Evolutionary conservation across 23 tunicate genomes (phyloP).

Genomic region (Trididemnum clinides): DNA sequence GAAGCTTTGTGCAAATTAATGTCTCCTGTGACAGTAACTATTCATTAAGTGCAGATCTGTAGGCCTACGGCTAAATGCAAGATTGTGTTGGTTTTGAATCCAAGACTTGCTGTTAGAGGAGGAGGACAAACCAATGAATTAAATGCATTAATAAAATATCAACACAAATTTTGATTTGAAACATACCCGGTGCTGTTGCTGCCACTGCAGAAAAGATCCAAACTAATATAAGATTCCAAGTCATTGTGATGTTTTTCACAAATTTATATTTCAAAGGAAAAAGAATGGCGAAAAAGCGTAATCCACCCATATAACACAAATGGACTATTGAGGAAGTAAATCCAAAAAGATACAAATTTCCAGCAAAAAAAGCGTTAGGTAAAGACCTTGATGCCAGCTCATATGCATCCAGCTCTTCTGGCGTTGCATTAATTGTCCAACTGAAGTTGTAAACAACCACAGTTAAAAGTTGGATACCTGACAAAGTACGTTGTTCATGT

Average conservation of each 20-base stretch:
- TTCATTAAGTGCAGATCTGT: too few relatives aligned
- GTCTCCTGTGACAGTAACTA: too few relatives aligned
- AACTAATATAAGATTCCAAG: not conserved
- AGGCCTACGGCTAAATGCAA: too few relatives aligned
- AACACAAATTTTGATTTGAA: too few relatives aligned
- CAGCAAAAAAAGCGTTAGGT: not conserved
- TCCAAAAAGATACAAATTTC: constrained; percentile 5
- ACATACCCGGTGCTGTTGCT: not conserved
- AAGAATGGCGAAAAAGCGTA: not conserved
- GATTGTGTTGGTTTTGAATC: too few relatives aligned
- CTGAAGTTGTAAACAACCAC: constrained; percentile 41
- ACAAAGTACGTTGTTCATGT: too few relatives aligned
- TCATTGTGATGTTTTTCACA: not conserved
- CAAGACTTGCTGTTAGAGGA: too few relatives aligned
- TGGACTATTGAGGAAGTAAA: constrained; percentile 35
- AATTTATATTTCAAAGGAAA: constrained; percentile 5
- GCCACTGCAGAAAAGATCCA: constrained; percentile 27
- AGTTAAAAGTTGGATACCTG: constrained; percentile 28
- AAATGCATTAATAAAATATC: too few relatives aligned
- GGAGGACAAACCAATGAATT: too few relatives aligned
- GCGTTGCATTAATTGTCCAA: constrained; percentile 24
- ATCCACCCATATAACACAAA: not conserved
- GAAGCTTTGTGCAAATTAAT: too few relatives aligned
- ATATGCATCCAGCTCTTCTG: not conserved
- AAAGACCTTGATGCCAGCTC: not conserved